Evolutionary conservation across 2,888 invertebrate species (phyloP).

Genomic region (Syrphus vitripennis): DNA sequence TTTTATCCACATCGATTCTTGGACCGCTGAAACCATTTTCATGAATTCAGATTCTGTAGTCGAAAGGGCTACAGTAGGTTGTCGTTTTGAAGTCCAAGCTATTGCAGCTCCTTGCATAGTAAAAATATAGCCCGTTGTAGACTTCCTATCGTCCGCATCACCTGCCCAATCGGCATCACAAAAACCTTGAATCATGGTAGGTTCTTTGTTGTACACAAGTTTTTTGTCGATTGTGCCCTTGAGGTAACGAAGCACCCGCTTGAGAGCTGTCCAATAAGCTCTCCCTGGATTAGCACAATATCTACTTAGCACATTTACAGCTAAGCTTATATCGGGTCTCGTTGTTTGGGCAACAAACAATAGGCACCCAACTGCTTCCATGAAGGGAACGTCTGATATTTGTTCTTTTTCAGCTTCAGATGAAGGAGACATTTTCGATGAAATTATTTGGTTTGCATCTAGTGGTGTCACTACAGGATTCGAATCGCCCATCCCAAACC

Average conservation of each 20-base stretch:
- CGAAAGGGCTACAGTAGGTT: no score
- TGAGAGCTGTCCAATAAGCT: no score
- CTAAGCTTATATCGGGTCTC: slow-evolving; percentile 32
- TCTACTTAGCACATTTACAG: slow-evolving; percentile 28
- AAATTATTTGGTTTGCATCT: not conserved
- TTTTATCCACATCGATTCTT: no score
- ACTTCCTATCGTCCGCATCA: no score
- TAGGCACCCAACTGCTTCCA: slow-evolving; percentile 1
- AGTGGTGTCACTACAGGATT: not conserved
- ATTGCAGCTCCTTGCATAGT: not conserved
- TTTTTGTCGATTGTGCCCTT: not conserved
- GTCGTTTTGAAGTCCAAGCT: not conserved
- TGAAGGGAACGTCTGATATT: not conserved
- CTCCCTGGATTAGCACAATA: not conserved
- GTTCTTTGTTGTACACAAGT: not conserved
- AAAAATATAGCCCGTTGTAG: not conserved
- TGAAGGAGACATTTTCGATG: not conserved
- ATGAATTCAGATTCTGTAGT: no score
- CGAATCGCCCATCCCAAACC: not conserved
- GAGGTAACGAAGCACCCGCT: no score
- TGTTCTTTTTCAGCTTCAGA: not conserved
- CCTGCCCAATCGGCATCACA: not conserved
- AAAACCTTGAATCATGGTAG: not conserved
- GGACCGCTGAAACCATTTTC: no score
- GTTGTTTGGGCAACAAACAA: not conserved